These are phyloP conservation scores for Penaeus japonicus DNA, from an alignment of 1,140 invertebrate species.

Conservation along the genomic window DNA sequence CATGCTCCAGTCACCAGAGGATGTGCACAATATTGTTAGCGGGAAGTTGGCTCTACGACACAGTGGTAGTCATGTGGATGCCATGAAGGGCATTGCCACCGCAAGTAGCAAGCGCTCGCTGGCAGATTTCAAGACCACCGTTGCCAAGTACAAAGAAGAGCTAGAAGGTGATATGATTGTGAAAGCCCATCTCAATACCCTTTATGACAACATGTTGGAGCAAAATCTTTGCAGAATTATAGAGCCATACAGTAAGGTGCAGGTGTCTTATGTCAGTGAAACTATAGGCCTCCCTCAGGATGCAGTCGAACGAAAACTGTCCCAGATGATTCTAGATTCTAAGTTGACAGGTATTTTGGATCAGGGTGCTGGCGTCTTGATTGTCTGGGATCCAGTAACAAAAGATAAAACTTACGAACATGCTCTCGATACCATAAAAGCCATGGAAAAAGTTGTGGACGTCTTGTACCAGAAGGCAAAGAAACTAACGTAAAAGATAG, in stretches of 20 bases:
- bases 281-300: slow-evolving; percentile 88
- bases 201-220: slow-evolving; percentile 99
- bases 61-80: slow-evolving; percentile 92
- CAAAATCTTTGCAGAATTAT: slow-evolving; percentile 99
- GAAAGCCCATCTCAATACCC: slow-evolving; percentile 90
- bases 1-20: slow-evolving; percentile 94
- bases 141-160: slow-evolving; percentile 87
- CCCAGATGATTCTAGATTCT: slow-evolving; percentile 99
- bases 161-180: slow-evolving; percentile 97
- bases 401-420: slow-evolving; percentile 97
- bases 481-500: slow-evolving; percentile 83
- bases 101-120: slow-evolving; percentile 96
- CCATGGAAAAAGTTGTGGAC: slow-evolving; percentile 99
- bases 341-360: slow-evolving; percentile 97
- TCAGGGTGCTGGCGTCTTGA: slow-evolving; percentile 96
- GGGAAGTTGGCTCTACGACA: slow-evolving; percentile 98
- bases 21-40: slow-evolving; percentile 93
- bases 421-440: slow-evolving; percentile 95
- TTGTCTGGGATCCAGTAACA: slow-evolving; percentile 95
- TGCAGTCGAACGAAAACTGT: slow-evolving; percentile 97
- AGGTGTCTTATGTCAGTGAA: slow-evolving; percentile 84
- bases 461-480: slow-evolving; percentile 98
- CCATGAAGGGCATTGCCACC: slow-evolving; percentile 95
- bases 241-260: slow-evolving; percentile 97
- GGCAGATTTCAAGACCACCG: slow-evolving; percentile 90